These are phyloP conservation scores for Rhinatrema bivittatum DNA, from an alignment of 2,797 vertebrate species.

Conservation along the genomic window DNA sequence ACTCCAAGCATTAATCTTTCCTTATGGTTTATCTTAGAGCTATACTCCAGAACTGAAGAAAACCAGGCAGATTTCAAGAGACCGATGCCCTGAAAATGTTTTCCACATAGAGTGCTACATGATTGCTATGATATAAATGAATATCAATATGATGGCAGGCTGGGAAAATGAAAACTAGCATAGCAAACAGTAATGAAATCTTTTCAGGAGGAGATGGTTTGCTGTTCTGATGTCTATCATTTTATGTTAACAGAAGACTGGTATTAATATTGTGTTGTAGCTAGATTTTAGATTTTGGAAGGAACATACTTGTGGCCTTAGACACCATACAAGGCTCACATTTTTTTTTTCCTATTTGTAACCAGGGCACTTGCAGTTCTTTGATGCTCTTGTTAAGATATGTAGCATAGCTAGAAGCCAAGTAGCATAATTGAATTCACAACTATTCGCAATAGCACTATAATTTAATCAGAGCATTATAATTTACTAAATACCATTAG, in stretches of 20 bases:
- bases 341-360: slow-evolving; percentile 15
- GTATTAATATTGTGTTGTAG: slow-evolving; percentile 22
- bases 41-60: slow-evolving; percentile 22
- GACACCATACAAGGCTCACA: not conserved
- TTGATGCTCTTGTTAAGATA: slow-evolving; percentile 12
- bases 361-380: not conserved
- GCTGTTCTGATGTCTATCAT: not conserved
- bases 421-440: slow-evolving; percentile 2
- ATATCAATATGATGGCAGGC: slow-evolving; percentile 20
- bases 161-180: slow-evolving; percentile 14
- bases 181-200: slow-evolving; percentile 13
- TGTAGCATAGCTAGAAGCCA: not conserved
- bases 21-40: slow-evolving; percentile 30
- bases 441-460: slow-evolving; percentile 4
- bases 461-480: slow-evolving; percentile 6
- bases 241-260: not conserved
- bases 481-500: slow-evolving; percentile 10
- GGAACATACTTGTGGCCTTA: not conserved
- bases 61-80: slow-evolving; percentile 26
- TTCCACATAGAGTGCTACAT: slow-evolving; percentile 26
- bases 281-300: slow-evolving; percentile 15
- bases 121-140: slow-evolving; percentile 4
- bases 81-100: slow-evolving; percentile 27
- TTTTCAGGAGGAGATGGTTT: slow-evolving; percentile 7
- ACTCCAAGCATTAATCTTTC: slow-evolving; percentile 35